phyloP scores from a whole-genome alignment of 2,888 invertebrate species.

The Hydraecia micacea region DNA sequence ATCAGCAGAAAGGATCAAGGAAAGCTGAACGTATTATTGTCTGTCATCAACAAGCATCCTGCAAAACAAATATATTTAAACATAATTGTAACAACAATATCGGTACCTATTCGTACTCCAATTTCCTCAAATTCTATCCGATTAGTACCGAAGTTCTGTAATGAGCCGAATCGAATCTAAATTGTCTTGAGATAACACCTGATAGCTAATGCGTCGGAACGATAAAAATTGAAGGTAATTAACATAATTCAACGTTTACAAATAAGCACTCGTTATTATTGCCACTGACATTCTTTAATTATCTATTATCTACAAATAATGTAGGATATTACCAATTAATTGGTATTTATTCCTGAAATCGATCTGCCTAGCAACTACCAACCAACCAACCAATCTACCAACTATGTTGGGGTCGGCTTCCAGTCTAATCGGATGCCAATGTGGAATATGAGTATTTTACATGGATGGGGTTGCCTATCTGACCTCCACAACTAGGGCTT shows the following conservation, averaged over 20 bases:
- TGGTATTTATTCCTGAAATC: neutral
- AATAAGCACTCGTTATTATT: slow-evolving; percentile 11
- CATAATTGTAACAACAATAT: too few species aligned
- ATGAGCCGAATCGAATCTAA: slow-evolving; percentile 41
- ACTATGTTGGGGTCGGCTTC: neutral
- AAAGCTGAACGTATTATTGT: neutral
- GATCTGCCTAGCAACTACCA: neutral
- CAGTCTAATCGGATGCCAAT: neutral
- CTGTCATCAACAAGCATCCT: neutral
- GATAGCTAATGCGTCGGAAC: slow-evolving; percentile 27
- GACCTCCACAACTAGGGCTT: too few species aligned
- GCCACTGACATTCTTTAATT: slow-evolving; percentile 24
- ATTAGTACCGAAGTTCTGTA: slow-evolving; percentile 17
- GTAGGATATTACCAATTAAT: neutral
- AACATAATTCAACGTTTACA: slow-evolving; percentile 48
- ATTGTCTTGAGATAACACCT: slow-evolving; percentile 36
- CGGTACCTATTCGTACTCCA: too few species aligned
- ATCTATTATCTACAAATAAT: neutral
- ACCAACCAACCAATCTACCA: too few species aligned
- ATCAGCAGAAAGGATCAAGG: neutral
- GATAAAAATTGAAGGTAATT: slow-evolving; percentile 47
- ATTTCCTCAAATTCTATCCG: slow-evolving; percentile 4
- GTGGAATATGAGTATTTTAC: neutral
- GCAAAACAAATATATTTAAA: neutral
- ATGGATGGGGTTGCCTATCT: too few species aligned